Evolutionary conservation across 1,140 invertebrate species (phyloP).

Genomic region (Harpegnathos saltator): DNA sequence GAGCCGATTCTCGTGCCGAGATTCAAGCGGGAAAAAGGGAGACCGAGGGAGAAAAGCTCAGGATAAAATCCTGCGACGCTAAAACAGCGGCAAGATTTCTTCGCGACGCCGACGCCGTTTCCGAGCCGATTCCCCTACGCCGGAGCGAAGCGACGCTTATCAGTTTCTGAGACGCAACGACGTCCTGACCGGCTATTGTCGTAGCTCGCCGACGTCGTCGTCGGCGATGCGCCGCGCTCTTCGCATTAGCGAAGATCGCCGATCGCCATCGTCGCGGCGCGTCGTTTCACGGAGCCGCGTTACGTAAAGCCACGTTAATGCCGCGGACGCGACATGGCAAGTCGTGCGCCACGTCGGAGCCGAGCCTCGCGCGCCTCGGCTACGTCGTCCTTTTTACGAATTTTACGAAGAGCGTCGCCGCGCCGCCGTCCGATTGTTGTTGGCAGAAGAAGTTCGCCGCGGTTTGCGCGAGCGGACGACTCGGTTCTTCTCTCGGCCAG

Average conservation of each 20-base stretch:
- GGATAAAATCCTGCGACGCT: too few species aligned
- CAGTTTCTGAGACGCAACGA: constrained; percentile 49
- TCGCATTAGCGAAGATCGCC: constrained; percentile 39
- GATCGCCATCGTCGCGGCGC: constrained; percentile 28
- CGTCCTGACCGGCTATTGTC: constrained; percentile 48
- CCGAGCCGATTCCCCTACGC: constrained; percentile 41
- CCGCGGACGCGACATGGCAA: constrained; percentile 1
- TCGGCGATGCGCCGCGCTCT: constrained; percentile 30
- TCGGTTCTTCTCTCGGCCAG: too few species aligned
- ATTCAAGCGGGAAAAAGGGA: too few species aligned
- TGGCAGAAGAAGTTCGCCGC: not conserved
- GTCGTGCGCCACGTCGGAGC: constrained; percentile 1
- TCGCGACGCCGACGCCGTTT: constrained; percentile 32
- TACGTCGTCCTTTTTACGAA: too few species aligned
- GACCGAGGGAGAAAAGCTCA: too few species aligned
- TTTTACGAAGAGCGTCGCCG: not conserved
- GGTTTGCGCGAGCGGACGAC: too few species aligned
- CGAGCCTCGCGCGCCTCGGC: not conserved
- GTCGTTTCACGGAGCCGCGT: constrained; percentile 25
- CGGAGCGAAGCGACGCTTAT: constrained; percentile 43
- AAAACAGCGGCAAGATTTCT: too few species aligned
- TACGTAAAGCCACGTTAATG: constrained; percentile 40
- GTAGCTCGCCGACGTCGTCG: constrained; percentile 40
- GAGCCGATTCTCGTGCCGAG: too few species aligned
- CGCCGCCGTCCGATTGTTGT: too few species aligned